Evolutionary conservation across 2,888 invertebrate genomes (phyloP), one percentile per base, ranked within the genome.

Genomic region (Perithous albicinctus): DNA sequence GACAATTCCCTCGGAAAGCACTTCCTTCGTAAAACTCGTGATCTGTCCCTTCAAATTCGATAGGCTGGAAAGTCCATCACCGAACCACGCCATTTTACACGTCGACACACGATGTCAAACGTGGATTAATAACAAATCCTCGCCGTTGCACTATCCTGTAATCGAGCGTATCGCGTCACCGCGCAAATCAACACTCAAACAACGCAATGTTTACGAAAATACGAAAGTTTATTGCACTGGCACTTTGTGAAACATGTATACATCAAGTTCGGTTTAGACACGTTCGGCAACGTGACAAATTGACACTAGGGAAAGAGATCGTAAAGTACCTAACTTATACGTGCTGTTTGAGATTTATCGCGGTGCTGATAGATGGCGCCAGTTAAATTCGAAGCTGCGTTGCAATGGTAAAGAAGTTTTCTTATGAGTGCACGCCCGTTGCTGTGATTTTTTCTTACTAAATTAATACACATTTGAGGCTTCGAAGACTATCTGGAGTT

Each of bases 21-120:
- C 97, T 93, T 97, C 98, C 92, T 96, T 97, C 79, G 98, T 98
- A 89, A 98, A 96, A 93, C 95, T 98, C 41, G 96, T 95, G 89
- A 98, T 95, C 94, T 98, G 98, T 86, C 97, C 98, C 93, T 97
- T 98, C 85, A 98, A 93, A 93, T 94, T 95, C 78, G 92, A 92
- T 84, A 93, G 87, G 77, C 92, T 92, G 83, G 92, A 87, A 78
- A 92, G 89, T 70, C 92, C 90, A 54, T 92, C 92, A 59, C 91
- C 91, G 85, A 92, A 91, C 92, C 92, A 92, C 91, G 92, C 91
- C 92, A 92, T 92, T 91, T 90, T 89, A 88, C 91, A 89, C 90
- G 89, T 91, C 89, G 86, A 90, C 89, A 87, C 61, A 83, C 70
- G 76, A 56, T 85, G 77, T 70, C 81, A 54, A 48, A 59, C 64